phyloP scores from a whole-genome alignment of 2,113 vertebrate genomes.

The Cavia aperea region DNA sequence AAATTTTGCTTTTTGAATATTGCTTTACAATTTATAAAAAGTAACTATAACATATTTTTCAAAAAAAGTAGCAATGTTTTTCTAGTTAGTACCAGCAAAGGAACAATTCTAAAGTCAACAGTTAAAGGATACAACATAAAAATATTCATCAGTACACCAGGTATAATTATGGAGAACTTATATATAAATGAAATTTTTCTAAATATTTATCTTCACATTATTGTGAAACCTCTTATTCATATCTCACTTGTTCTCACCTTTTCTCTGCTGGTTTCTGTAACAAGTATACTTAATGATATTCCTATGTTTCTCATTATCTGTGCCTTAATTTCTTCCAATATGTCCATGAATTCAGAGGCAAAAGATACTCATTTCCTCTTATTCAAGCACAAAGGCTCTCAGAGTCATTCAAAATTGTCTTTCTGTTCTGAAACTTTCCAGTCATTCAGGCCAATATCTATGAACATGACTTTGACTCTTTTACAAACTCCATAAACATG shows the following conservation, averaged over 20 bases:
- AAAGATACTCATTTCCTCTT: not conserved
- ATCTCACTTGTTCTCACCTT: not conserved
- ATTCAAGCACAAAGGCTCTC: not conserved
- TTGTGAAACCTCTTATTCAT: not conserved
- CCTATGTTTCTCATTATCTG: not conserved
- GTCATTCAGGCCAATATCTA: not conserved
- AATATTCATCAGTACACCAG: not conserved
- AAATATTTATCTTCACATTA: not conserved
- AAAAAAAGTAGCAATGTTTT: not conserved
- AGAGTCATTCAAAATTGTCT: not conserved
- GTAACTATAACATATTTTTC: not conserved
- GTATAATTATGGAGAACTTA: not conserved
- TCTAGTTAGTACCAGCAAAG: not conserved
- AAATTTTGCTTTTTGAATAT: not conserved
- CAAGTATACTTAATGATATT: not conserved
- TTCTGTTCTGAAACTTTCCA: not conserved
- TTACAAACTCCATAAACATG: not conserved
- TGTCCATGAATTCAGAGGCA: not conserved
- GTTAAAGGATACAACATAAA: not conserved
- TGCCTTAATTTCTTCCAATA: not conserved
- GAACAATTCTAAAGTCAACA: not conserved
- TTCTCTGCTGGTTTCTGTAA: not conserved
- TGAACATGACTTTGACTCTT: not conserved
- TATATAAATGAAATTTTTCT: not conserved
- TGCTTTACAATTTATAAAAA: not conserved